Percentiles rank a stretch among this genome's conserved stretches.
Conservation (phyloP, 2,888 invertebrate genomes). For the Apodemia duryi region DNA sequence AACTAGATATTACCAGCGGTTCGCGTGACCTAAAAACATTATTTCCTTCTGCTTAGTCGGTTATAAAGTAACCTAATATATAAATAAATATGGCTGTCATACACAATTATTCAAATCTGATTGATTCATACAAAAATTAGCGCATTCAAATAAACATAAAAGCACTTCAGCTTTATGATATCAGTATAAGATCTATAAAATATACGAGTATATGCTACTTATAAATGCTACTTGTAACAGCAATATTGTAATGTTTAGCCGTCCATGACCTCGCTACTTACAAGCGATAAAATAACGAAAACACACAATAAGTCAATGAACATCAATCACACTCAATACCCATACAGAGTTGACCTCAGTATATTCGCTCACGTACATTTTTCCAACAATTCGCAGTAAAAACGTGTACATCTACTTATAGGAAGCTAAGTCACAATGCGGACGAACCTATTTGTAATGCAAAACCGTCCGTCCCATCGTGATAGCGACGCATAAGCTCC, state of each 20-base stretch:
- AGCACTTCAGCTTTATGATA: no score
- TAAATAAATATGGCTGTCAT: no score
- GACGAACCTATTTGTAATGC: constrained; percentile 14
- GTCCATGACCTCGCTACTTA: constrained; percentile 22
- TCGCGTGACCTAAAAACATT: no score
- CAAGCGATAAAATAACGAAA: constrained; percentile 14
- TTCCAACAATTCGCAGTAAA: constrained; percentile 11
- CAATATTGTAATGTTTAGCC: background rate
- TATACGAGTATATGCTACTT: no score
- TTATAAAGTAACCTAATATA: no score
- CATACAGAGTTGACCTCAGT: background rate
- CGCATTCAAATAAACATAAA: no score
- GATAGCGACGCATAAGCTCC: constrained; percentile 9
- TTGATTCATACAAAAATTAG: no score
- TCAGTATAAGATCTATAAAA: no score
- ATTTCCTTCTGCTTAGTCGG: no score
- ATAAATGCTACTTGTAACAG: background rate
- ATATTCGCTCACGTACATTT: constrained; percentile 9
- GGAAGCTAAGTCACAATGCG: constrained; percentile 9
- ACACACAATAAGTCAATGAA: constrained; percentile 11
- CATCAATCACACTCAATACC: constrained; percentile 3
- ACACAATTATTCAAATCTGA: no score
- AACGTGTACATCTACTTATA: constrained; percentile 13
- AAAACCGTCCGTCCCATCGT: constrained; percentile 9
- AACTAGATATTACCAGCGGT: no score